These are phyloP conservation scores for Xenopus petersii DNA, from an alignment of 2,797 vertebrate genomes.

Conservation along the genomic window DNA sequence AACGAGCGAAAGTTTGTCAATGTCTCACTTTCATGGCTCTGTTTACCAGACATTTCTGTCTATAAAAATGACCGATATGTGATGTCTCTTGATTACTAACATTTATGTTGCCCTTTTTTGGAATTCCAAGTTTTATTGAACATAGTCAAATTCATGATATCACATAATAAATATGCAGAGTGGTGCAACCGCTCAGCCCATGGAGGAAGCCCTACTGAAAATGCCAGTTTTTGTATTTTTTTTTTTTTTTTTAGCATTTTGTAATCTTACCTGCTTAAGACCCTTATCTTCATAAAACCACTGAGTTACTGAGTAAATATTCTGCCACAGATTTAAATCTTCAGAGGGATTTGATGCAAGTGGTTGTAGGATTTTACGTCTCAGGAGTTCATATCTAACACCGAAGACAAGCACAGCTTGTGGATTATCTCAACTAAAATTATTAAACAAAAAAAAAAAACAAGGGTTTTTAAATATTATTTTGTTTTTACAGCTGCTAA, in stretches of 20 bases:
- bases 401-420: slow-evolving; percentile 79
- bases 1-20: too few species aligned
- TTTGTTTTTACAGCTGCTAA: slow-evolving; percentile 61
- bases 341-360: slow-evolving; percentile 91
- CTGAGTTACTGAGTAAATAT: slow-evolving; percentile 99
- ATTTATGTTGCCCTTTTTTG: too few species aligned
- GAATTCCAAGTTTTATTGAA: slow-evolving; percentile 1
- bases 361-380: slow-evolving; percentile 92
- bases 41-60: slow-evolving; percentile 4
- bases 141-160: not conserved
- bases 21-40: too few species aligned
- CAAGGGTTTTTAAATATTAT: slow-evolving; percentile 52
- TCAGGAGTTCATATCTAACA: slow-evolving; percentile 96
- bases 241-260: slow-evolving; percentile 59
- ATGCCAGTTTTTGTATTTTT: slow-evolving; percentile 84
- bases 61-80: not conserved
- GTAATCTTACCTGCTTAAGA: slow-evolving; percentile 99
- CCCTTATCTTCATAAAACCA: slow-evolving; percentile 99
- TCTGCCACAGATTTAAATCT: slow-evolving; percentile 99
- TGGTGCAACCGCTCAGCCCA: slow-evolving; percentile 46
- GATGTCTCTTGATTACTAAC: not conserved
- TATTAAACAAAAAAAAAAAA: slow-evolving; percentile 57
- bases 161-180: not conserved
- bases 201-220: slow-evolving; percentile 75
- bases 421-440: slow-evolving; percentile 77